These are phyloP conservation scores for Amphiprion ocellaris DNA, from an alignment of 2,113 vertebrate genomes.

Conservation along the genomic window DNA sequence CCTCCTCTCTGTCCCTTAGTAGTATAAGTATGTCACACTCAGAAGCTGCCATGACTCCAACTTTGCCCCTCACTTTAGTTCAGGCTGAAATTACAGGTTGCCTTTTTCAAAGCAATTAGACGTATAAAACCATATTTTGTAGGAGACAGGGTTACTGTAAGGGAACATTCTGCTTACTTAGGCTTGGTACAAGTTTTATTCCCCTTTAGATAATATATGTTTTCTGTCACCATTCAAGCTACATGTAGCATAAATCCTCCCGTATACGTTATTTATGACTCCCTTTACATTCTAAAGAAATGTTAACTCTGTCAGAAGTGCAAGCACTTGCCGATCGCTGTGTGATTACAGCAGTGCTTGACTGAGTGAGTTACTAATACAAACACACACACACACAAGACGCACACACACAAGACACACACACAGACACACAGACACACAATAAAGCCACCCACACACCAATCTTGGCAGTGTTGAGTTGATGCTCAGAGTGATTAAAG, in stretches of 20 bases:
- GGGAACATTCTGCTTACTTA: slow-evolving; percentile 4
- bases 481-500: slow-evolving; percentile 82
- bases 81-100: slow-evolving; percentile 9
- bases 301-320: slow-evolving; percentile 75
- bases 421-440: slow-evolving; percentile 32
- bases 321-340: slow-evolving; percentile 63
- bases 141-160: background rate
- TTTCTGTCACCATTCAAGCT: slow-evolving; percentile 18
- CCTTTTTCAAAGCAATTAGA: slow-evolving; percentile 26
- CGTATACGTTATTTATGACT: slow-evolving; percentile 51
- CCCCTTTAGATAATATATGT: slow-evolving; percentile 22
- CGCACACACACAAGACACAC: slow-evolving; percentile 54
- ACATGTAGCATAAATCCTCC: slow-evolving; percentile 23
- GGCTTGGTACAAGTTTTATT: slow-evolving; percentile 11
- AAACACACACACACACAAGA: slow-evolving; percentile 54
- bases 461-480: slow-evolving; percentile 72
- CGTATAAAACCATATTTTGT: slow-evolving; percentile 4
- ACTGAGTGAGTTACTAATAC: slow-evolving; percentile 74
- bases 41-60: slow-evolving; percentile 12
- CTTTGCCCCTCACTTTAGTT: background rate
- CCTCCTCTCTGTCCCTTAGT: background rate
- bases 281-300: slow-evolving; percentile 63
- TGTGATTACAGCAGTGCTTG: slow-evolving; percentile 75
- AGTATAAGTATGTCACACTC: slow-evolving; percentile 7
- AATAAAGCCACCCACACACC: slow-evolving; percentile 59